Evolutionary conservation across 2,888 invertebrate genomes (phyloP).

Genomic region (Cantharis lateralis): DNA sequence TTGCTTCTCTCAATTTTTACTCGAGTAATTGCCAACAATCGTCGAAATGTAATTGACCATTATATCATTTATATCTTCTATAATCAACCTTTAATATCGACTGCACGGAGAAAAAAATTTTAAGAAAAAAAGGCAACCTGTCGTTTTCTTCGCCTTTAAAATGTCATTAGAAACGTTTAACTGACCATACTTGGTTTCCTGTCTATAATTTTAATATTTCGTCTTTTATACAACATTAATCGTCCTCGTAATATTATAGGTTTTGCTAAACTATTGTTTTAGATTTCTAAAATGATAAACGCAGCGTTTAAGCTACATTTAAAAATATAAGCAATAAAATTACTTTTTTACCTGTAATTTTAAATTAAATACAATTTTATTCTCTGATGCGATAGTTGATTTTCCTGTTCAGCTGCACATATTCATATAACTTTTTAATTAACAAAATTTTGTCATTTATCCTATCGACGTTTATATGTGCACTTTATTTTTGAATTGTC

Average conservation of each 20-base stretch:
- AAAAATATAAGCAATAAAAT: not conserved
- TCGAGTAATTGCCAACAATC: constrained; percentile 16
- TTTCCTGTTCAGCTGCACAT: not conserved
- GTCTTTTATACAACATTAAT: constrained; percentile 3
- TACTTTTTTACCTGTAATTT: not conserved
- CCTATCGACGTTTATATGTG: not conserved
- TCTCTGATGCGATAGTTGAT: not conserved
- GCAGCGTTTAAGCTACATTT: not conserved
- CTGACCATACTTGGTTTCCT: constrained; percentile 23
- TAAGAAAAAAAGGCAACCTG: constrained; percentile 20
- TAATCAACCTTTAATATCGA: constrained; percentile 36
- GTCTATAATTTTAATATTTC: constrained; percentile 25
- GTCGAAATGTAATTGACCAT: constrained; percentile 30
- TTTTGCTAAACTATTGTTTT: constrained; percentile 14
- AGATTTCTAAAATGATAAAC: constrained; percentile 18
- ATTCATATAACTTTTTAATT: not conserved
- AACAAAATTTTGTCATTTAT: not conserved
- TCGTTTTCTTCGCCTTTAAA: constrained; percentile 34
- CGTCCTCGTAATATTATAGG: constrained; percentile 15
- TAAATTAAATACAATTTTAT: not conserved
- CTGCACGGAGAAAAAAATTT: constrained; percentile 18
- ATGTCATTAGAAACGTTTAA: constrained; percentile 38
- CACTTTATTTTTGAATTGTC: not conserved
- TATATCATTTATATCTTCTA: constrained; percentile 33
- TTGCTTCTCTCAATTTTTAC: constrained; percentile 16